Evolutionary conservation across 2,113 vertebrate genomes (phyloP), one percentile per base, ranked within the genome.

Genomic region (Scophthalmus maximus): DNA sequence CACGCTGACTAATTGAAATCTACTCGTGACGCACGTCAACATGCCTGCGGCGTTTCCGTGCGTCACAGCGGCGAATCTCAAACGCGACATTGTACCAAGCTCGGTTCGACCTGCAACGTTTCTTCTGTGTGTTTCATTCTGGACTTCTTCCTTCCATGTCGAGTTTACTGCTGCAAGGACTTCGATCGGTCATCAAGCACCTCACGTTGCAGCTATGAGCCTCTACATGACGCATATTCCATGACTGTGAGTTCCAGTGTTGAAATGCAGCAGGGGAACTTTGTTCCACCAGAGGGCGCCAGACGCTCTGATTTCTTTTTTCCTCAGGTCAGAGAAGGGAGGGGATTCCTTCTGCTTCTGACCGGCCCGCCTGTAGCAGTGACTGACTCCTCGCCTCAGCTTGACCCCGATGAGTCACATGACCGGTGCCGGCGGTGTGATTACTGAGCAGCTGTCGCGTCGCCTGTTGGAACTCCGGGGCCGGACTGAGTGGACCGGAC

Each of bases 391-490:
- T 40, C 66, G 46, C 51, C 62, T 25, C 29, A 59, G 25, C 51
- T 29, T 70, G 70, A 79, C n/a, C 32, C 55, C 40, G 56, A 82
- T 84, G 60, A 87, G 85, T 81, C 77, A 65, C 47, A 83, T 71
- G 70, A 81, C 20, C n/a, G n/a, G n/a, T n/a, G n/a, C 49, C 61
- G 52, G 26, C 62, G 20, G 74, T 73, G 62, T 68, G 73, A 87
- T 79, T 79, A 69, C 65, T 34, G 42, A 42, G 59, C 58, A 71
- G 76, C 66, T 68, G 84, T 64, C 11, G 0, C 4, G 22, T n/a
- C 44, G n/a, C 56, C 40, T 55, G 9, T 20, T 53, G 58, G n/a
- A 51, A 52, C 51, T 56, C 32, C 12, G n/a, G 55, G 12, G 8
- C 29, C 50, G 53, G 25, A 57, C 32, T 32, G 52, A 2, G 26